Percentiles rank a stretch among this genome's conserved stretches.
Evolutionary conservation across 2,888 invertebrate genomes (phyloP).

Genomic region (Plagiodera versicolora): DNA sequence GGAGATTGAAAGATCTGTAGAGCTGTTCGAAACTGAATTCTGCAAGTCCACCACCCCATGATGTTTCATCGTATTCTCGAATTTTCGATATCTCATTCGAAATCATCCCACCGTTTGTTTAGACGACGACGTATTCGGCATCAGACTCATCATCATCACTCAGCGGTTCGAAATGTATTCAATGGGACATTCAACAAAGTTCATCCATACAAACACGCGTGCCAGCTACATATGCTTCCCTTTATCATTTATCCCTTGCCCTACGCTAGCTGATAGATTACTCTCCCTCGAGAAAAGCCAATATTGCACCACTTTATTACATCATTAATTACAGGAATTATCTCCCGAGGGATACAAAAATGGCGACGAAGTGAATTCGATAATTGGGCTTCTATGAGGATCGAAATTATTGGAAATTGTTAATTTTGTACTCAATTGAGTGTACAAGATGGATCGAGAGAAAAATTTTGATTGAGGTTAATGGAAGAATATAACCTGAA

Average conservation of each 20-base stretch:
- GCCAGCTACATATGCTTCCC: conserved; percentile 44
- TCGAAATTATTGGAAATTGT: no score
- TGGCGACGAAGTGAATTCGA: conserved; percentile 17
- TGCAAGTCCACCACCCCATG: not conserved
- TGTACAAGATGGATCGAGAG: no score
- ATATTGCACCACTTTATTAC: conserved; percentile 56
- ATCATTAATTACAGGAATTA: conserved; percentile 55
- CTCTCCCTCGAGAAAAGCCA: conserved; percentile 53
- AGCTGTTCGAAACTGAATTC: no score
- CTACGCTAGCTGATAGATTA: conserved; percentile 51
- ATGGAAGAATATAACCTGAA: no score
- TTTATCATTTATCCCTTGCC: conserved; percentile 35
- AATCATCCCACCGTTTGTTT: not conserved
- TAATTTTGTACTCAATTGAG: no score
- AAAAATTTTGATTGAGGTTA: no score
- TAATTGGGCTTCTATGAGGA: conserved; percentile 1
- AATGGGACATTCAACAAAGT: conserved; percentile 5
- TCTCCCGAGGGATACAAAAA: conserved; percentile 44
- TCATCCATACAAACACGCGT: conserved; percentile 19
- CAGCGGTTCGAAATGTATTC: conserved; percentile 2
- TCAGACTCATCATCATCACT: conserved; percentile 11
- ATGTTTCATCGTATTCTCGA: not conserved
- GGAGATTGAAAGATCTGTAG: no score
- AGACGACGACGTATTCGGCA: not conserved
- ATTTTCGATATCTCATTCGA: not conserved